Conservation (phyloP, 37 sponge, comb jelly and placozoan genomes). For the Trichoplax adhaerens region DNA sequence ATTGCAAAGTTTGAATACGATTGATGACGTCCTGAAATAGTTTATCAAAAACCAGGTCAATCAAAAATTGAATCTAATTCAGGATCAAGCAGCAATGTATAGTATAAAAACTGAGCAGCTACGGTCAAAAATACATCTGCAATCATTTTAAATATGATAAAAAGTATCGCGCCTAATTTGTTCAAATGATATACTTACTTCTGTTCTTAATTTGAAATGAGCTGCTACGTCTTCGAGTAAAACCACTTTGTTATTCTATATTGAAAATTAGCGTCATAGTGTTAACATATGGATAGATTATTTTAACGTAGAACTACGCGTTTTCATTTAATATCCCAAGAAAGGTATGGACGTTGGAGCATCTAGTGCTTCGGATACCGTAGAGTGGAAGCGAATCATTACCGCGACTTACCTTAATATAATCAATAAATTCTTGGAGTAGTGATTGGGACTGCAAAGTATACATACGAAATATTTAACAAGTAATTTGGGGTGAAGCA, state of each 20-base stretch:
- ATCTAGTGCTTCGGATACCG: not conserved
- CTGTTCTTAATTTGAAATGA: slow-evolving; percentile 61
- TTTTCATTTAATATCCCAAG: no score
- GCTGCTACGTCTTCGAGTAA: slow-evolving; percentile 71
- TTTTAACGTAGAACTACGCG: no score
- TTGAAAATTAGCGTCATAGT: slow-evolving; percentile 4
- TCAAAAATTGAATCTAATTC: no score
- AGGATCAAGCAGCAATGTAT: not conserved
- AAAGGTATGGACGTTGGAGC: no score
- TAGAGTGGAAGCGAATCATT: not conserved
- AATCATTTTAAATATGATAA: not conserved
- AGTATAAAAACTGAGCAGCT: not conserved
- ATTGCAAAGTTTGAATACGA: slow-evolving; percentile 41
- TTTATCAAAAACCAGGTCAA: not conserved
- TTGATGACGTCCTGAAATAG: slow-evolving; percentile 36
- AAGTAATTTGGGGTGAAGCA: no score
- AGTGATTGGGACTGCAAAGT: slow-evolving; percentile 11
- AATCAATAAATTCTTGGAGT: slow-evolving; percentile 48
- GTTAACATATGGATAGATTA: not conserved
- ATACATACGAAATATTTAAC: no score
- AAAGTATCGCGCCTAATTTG: not conserved
- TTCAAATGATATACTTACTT: slow-evolving; percentile 18
- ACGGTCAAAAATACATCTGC: not conserved
- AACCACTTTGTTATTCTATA: slow-evolving; percentile 45
- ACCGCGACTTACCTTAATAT: slow-evolving; percentile 43